These are phyloP conservation scores for Glaucidium brasilianum DNA, from an alignment of 2,113 vertebrate genomes.

Conservation along the genomic window DNA sequence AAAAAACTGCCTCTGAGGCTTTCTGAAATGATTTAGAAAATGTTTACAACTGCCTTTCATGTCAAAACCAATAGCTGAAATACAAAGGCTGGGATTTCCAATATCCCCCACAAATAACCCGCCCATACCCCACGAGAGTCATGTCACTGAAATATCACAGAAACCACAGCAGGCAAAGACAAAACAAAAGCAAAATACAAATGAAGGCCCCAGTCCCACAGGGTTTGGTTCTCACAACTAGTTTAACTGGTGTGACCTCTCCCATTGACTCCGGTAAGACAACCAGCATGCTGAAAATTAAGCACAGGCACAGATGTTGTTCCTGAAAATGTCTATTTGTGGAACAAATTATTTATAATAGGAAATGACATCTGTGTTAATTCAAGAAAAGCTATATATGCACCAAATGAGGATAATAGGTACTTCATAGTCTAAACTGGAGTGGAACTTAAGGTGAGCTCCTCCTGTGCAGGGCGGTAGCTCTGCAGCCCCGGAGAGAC, in stretches of 20 bases:
- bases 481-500: background rate
- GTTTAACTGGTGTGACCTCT: background rate
- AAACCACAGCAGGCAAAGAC: background rate
- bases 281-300: background rate
- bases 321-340: slow-evolving; percentile 29
- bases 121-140: fast-evolving
- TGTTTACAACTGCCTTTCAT: background rate
- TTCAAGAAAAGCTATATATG: background rate
- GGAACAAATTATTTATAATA: slow-evolving; percentile 38
- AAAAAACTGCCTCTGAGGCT: background rate
- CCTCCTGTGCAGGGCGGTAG: fast-evolving
- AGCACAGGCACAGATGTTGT: background rate
- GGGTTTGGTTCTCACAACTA: background rate
- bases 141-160: background rate
- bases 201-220: background rate
- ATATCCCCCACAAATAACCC: background rate
- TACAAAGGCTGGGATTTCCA: background rate
- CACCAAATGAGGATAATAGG: background rate
- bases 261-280: background rate
- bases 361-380: slow-evolving; percentile 14
- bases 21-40: background rate
- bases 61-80: background rate
- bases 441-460: background rate
- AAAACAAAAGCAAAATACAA: background rate
- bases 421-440: background rate